phyloP scores from a whole-genome alignment of 2,797 vertebrate species.

The Sebastes nivosus region DNA sequence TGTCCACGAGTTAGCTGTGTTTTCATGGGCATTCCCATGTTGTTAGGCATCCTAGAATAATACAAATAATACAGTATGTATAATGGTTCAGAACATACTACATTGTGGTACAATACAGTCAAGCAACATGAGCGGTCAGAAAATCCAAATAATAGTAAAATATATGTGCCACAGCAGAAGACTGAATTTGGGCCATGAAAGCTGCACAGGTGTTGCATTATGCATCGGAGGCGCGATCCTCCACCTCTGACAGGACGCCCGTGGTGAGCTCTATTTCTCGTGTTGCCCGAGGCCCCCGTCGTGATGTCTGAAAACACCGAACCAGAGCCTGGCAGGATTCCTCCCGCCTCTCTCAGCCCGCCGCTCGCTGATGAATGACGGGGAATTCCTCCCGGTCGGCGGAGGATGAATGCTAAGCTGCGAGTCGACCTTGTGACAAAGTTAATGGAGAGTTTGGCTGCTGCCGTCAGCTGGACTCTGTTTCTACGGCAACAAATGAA shows the following conservation, averaged over 20 bases:
- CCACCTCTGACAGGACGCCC: slow-evolving; percentile 17
- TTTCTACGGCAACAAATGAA: background rate
- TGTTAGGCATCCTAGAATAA: too few species aligned
- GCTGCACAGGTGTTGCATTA: slow-evolving; percentile 29
- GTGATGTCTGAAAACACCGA: background rate
- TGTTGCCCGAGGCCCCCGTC: slow-evolving; percentile 24
- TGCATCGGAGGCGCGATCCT: background rate
- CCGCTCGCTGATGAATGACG: slow-evolving; percentile 30
- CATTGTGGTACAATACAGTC: too few species aligned
- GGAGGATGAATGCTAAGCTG: slow-evolving; percentile 21
- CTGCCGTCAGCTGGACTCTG: background rate
- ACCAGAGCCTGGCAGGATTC: background rate
- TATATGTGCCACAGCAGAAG: background rate
- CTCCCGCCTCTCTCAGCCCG: background rate
- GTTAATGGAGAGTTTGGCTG: slow-evolving; percentile 49
- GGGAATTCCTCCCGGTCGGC: slow-evolving; percentile 13
- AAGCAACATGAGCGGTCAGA: too few species aligned
- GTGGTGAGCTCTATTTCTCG: slow-evolving; percentile 38
- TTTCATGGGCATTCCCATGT: too few species aligned
- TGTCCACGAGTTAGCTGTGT: too few species aligned
- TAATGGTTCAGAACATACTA: too few species aligned
- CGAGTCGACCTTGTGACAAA: slow-evolving; percentile 58
- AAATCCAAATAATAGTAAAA: too few species aligned
- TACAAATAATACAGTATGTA: too few species aligned
- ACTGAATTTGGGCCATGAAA: background rate